Evolutionary conservation across 2,797 vertebrate species (phyloP), one percentile per base, ranked within the genome.

Genomic region (Brotula barbata): DNA sequence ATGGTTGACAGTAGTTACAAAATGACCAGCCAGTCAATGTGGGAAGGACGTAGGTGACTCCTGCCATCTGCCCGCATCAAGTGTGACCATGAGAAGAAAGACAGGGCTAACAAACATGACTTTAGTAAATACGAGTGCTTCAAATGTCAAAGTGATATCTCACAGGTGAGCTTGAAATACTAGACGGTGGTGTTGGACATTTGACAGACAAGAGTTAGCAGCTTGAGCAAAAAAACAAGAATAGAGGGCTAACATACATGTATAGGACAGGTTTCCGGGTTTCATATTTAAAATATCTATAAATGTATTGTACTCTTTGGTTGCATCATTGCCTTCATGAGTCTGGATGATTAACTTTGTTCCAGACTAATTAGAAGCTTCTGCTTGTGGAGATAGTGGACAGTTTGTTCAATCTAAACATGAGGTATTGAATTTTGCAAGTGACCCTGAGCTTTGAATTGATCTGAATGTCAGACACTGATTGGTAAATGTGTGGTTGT

Each of bases 161-260:
- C 66, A 72, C 78, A 76, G 68, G 63, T 75, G 52, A 77, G 73
- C 45, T 64, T 77, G 58, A 84, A 86, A 81, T 83, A 80, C 73
- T 66, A 61, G 66, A 80, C 58, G 15, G 46, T 34, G 25, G 45
- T 76, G 78, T 59, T 50, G 67, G 67, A 84, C 72, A 76, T 56
- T 71, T 58, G 66, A 73, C 60, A 62, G 53, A 71, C 56, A 78
- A 78, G 46, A 68, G 47, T 41, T 39, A 53, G 37, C 34, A 61
- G 57, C 36, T 56, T 20, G 28, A 41, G 15, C 17, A 52, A 15
- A 40, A 49, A 63, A 56, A 58, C 48, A 20, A 40, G 23, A 7
- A 43, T 10, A 45, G 21, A 56, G 25, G 47, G 25, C 0, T 25
- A n/a, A 37, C 57, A 49, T 10, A 33, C 10, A 33, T 50, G 9